Percentiles rank a stretch among this genome's conserved stretches.
phyloP scores from a whole-genome alignment of 1,140 invertebrate genomes.

The Melipona quadrifasciata region DNA sequence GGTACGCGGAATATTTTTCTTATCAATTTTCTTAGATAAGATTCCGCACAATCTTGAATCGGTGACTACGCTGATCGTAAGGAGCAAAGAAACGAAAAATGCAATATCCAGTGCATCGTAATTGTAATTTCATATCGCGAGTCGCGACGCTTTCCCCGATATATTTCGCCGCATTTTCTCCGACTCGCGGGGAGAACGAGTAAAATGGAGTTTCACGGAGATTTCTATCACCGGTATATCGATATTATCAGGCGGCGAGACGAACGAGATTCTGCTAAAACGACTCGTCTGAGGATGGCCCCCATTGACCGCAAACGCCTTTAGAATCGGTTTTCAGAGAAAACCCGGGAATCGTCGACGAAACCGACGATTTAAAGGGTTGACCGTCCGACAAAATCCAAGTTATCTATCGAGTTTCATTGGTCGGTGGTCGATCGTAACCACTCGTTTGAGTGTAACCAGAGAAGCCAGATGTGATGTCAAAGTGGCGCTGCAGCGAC shows the following conservation, averaged over 20 bases:
- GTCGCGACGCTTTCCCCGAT: not conserved
- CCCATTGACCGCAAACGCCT: constrained; percentile 6
- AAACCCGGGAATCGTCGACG: not conserved
- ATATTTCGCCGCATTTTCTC: not conserved
- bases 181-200: not conserved
- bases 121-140: not conserved
- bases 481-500: constrained; percentile 38
- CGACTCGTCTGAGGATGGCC: not conserved
- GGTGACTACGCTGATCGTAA: not conserved
- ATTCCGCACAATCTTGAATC: not conserved
- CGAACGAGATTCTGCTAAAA: constrained; percentile 1
- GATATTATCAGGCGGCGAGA: not conserved
- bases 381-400: constrained; percentile 36
- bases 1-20: too few species aligned
- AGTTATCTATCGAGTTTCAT: constrained; percentile 56
- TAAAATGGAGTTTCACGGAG: not conserved
- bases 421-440: constrained; percentile 32
- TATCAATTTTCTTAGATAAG: not conserved
- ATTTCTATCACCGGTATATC: not conserved
- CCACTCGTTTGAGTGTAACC: constrained; percentile 45
- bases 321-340: constrained; percentile 19
- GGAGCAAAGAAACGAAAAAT: not conserved
- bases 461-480: constrained; percentile 48
- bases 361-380: constrained; percentile 37
- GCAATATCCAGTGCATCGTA: not conserved